A percentile compares a stretch with the other conserved stretches of the same genome.
Conservation (phyloP, 2,113 vertebrate genomes). For the Poeciliopsis retropinna region DNA sequence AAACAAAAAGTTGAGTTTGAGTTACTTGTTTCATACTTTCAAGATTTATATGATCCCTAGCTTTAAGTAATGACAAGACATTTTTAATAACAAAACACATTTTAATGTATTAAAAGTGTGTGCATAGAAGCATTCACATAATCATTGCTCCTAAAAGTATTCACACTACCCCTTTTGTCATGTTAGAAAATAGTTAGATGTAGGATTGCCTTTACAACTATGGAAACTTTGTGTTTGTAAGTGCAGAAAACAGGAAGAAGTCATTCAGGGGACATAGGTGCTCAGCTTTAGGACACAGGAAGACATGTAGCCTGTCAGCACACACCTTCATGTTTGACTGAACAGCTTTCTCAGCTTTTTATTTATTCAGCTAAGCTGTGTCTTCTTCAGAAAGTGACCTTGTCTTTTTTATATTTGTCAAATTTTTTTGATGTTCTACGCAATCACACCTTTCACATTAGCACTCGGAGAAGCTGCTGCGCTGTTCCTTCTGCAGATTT, state of each 20-base stretch:
- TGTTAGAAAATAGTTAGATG: too few species aligned
- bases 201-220: too few species aligned
- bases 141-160: too few species aligned
- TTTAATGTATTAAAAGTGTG: too few species aligned
- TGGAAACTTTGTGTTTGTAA: too few species aligned
- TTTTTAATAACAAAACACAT: too few species aligned
- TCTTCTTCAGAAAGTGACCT: slow-evolving; percentile 30
- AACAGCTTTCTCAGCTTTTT: slow-evolving; percentile 35
- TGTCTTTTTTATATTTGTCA: slow-evolving; percentile 35
- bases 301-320: slow-evolving; percentile 12
- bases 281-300: slow-evolving; percentile 11
- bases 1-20: too few species aligned
- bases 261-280: background rate
- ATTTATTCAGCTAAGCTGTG: slow-evolving; percentile 43
- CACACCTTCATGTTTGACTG: slow-evolving; percentile 41
- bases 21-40: too few species aligned
- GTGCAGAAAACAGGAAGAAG: background rate
- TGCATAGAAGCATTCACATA: too few species aligned
- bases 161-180: too few species aligned
- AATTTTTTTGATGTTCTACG: slow-evolving; percentile 34
- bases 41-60: too few species aligned
- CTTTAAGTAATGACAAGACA: too few species aligned
- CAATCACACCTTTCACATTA: slow-evolving; percentile 34
- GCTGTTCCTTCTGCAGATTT: slow-evolving; percentile 4
- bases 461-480: slow-evolving; percentile 6